A percentile compares a stretch with the other conserved stretches of the same genome.
These are phyloP conservation scores for Aselliscus stoliczkanus DNA, from an alignment of 2,797 vertebrate species.

Conservation along the genomic window DNA sequence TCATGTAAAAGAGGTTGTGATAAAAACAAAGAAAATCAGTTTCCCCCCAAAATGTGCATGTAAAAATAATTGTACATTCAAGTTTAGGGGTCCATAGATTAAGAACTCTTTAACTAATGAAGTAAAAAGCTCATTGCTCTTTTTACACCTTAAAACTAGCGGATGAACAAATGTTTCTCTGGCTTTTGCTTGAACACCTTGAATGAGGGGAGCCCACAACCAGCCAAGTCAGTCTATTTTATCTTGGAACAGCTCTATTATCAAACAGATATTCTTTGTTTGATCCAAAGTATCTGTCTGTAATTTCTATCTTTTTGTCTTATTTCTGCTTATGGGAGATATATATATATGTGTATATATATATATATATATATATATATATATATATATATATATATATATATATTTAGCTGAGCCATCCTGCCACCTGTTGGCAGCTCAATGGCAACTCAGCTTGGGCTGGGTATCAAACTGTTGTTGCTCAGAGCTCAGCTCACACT, in stretches of 20 bases:
- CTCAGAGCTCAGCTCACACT: no score
- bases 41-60: neutral
- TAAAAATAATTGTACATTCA: conserved; percentile 13
- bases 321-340: neutral
- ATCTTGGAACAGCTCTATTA: neutral
- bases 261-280: neutral
- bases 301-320: neutral
- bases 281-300: neutral
- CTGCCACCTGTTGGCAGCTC: no score
- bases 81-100: neutral
- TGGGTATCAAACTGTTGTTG: no score
- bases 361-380: no score
- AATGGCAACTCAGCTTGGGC: no score
- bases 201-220: neutral
- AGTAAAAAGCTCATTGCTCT: neutral
- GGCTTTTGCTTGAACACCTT: neutral
- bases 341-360: no score
- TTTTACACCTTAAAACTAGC: neutral
- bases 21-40: neutral
- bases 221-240: neutral
- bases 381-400: no score
- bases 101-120: neutral
- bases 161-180: neutral
- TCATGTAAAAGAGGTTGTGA: neutral
- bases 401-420: no score